Evolutionary conservation across 2,888 invertebrate species (phyloP).

Genomic region (Sipha maydis): DNA sequence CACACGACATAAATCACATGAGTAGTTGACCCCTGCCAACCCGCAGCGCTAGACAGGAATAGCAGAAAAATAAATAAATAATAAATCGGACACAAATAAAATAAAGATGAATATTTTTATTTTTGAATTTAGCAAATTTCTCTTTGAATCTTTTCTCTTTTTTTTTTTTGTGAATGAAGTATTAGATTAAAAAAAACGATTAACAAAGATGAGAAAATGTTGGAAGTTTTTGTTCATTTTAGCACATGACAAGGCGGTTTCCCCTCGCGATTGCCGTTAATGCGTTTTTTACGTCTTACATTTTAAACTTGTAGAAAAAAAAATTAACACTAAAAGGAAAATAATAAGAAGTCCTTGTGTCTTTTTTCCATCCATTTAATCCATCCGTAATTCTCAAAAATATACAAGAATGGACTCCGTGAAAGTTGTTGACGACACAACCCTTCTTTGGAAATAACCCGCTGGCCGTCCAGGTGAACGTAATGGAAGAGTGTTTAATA

Average conservation of each 20-base stretch:
- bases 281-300: slow-evolving; percentile 50
- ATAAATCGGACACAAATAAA: slow-evolving; percentile 39
- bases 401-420: slow-evolving; percentile 18
- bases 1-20: slow-evolving; percentile 53
- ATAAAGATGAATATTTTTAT: slow-evolving; percentile 19
- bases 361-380: slow-evolving; percentile 25
- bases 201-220: slow-evolving; percentile 30
- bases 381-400: slow-evolving; percentile 55
- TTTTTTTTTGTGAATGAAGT: background rate
- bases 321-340: slow-evolving; percentile 32
- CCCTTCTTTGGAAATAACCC: slow-evolving; percentile 36
- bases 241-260: slow-evolving; percentile 15
- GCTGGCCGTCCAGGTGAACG: slow-evolving; percentile 40
- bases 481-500: background rate
- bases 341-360: slow-evolving; percentile 46
- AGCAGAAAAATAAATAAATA: background rate
- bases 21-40: slow-evolving; percentile 48
- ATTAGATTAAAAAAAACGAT: slow-evolving; percentile 18
- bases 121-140: slow-evolving; percentile 1
- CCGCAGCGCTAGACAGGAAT: slow-evolving; percentile 30
- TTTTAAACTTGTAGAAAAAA: slow-evolving; percentile 11
- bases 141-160: background rate
- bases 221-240: slow-evolving; percentile 49
- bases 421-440: slow-evolving; percentile 45
- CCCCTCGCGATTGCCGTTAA: slow-evolving; percentile 38